Evolutionary conservation across 2,113 vertebrate species (phyloP).

Genomic region (Pseudonaja textilis): DNA sequence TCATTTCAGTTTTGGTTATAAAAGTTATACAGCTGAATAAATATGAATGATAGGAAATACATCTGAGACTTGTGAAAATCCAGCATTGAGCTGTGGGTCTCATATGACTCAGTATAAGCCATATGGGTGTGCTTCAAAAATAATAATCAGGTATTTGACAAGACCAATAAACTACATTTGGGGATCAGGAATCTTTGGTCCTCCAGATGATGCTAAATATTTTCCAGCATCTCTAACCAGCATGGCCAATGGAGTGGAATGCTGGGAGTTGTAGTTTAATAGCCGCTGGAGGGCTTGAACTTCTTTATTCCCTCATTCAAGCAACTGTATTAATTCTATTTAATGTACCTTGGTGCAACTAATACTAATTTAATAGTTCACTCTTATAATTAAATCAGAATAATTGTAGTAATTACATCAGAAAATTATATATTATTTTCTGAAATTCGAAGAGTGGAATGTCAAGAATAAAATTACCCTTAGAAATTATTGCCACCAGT

Average conservation of each 20-base stretch:
- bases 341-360: constrained; percentile 32
- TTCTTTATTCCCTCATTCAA: background rate
- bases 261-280: background rate
- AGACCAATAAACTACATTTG: constrained; percentile 26
- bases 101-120: background rate
- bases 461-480: constrained; percentile 55
- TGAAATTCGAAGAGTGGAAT: constrained; percentile 31
- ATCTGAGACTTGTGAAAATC: background rate
- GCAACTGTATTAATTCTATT: background rate
- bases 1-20: constrained; percentile 31
- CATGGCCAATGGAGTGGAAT: background rate
- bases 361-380: constrained; percentile 44
- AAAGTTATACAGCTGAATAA: constrained; percentile 26
- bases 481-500: constrained; percentile 68
- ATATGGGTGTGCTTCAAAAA: background rate
- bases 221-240: background rate
- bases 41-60: constrained; percentile 5
- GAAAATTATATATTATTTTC: background rate
- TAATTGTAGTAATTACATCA: constrained; percentile 17
- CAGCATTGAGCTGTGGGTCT: background rate
- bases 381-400: constrained; percentile 28
- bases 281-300: background rate
- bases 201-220: background rate
- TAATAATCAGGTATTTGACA: constrained; percentile 37
- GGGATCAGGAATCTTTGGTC: background rate